Evolutionary conservation across 1,140 invertebrate species (phyloP), one percentile per base, ranked within the genome.

Genomic region (Cataglyphis hispanica): DNA sequence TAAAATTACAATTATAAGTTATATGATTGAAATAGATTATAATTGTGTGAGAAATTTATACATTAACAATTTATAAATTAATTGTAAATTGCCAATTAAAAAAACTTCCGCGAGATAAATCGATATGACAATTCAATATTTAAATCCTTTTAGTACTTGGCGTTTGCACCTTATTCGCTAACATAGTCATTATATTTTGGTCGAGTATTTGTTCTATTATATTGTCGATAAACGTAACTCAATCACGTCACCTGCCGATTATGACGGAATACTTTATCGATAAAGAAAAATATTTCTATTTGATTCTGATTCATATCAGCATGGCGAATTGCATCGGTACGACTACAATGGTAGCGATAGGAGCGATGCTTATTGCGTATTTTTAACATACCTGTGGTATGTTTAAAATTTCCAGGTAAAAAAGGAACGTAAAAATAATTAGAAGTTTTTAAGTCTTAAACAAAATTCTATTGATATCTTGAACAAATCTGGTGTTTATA

Each of bases 191-290:
- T 58, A 37, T 40, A 64, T 11, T 78, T 66, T 66, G 60, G 61
- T 7, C 31, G 3, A 31, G 0, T 50, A 40, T 78, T 22, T n/a
- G 1, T 8, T 40, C 6, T 3, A 7, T 22, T 0, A 4, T 25
- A n/a, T 50, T 34, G 11, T 6, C 60, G 4, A 64, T 3, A n/a
- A 77, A 77, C 6, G 31, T 34, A 22, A 63, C 75, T 77, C 58
- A 4, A 27, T 27, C 16, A 34, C 22, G 6, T 13, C 27, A 34
- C 19, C 6, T 56, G 56, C 7, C 22, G 11, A 56, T 76, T 53
- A 16, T 11, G n/a, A 61, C 2, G 5, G 69, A 72, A 34, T 72
- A 72, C 6, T 72, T 72, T n/a, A 37, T 72, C 7, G 69, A 70
- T 50, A 25, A 70, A 46, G 7, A 50, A 46, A 70, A 10, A 31